A percentile compares a stretch with the other conserved stretches of the same genome.
These are phyloP conservation scores for Scelioninae gen. 1 DNA, from an alignment of 2,888 invertebrate species.

Conservation along the genomic window DNA sequence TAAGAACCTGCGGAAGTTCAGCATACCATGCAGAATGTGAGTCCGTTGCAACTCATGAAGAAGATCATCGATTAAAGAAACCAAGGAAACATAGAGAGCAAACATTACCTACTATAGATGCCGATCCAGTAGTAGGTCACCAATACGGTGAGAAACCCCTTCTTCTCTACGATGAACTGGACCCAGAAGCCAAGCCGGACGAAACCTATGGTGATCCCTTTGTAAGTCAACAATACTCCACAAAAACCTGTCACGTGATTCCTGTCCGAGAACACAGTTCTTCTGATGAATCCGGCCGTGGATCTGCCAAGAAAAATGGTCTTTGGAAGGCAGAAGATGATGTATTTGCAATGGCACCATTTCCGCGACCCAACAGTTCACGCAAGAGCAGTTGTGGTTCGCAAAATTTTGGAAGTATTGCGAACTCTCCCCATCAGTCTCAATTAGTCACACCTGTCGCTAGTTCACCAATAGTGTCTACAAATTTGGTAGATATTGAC, in stretches of 20 bases:
- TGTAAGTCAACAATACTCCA: conserved; percentile 90
- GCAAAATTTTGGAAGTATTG: conserved; percentile 61
- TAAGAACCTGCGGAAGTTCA: conserved; percentile 88
- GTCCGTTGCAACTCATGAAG: conserved; percentile 88
- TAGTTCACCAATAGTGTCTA: conserved; percentile 74
- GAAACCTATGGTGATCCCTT: conserved; percentile 86
- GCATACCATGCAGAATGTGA: conserved; percentile 90
- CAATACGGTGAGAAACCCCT: conserved; percentile 91
- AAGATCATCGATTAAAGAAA: conserved; percentile 85
- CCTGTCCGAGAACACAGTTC: conserved; percentile 70
- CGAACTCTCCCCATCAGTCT: conserved; percentile 73
- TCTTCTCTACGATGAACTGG: conserved; percentile 91
- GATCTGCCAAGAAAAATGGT: conserved; percentile 69
- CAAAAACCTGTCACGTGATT: conserved; percentile 88
- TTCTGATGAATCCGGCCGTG: conserved; percentile 75
- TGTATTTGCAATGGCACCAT: conserved; percentile 90
- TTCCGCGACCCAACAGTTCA: conserved; percentile 82
- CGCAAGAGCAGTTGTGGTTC: conserved; percentile 75
- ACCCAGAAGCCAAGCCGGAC: conserved; percentile 85
- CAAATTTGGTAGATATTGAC: conserved; percentile 75
- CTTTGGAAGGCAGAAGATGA: conserved; percentile 84
- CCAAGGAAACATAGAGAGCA: conserved; percentile 83
- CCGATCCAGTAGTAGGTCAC: conserved; percentile 87
- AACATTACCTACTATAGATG: conserved; percentile 70
- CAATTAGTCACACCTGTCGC: conserved; percentile 72